Evolutionary conservation across 2,888 invertebrate species (phyloP).

Genomic region (Lasioglossum marginatum): DNA sequence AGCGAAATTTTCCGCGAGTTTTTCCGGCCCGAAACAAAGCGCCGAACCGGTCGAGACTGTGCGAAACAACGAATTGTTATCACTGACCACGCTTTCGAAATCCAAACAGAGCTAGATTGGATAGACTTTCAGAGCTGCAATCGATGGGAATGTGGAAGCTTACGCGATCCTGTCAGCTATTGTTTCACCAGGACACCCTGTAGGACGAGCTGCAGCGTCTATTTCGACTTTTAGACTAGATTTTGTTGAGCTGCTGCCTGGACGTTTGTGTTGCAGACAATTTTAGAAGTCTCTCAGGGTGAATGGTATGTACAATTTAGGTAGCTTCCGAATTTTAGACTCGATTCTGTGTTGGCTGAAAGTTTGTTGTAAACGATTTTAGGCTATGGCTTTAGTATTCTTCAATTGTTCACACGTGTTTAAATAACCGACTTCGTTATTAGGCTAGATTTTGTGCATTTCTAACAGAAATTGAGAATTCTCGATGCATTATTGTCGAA

Average conservation of each 20-base stretch:
- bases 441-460: no score
- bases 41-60: neutral
- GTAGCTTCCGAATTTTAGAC: no score
- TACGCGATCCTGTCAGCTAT: neutral
- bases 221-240: neutral
- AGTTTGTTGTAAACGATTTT: no score
- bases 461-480: no score
- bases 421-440: no score
- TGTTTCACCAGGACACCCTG: neutral
- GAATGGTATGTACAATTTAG: no score
- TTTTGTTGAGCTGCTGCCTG: neutral
- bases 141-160: constrained; percentile 27
- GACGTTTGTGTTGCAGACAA: neutral
- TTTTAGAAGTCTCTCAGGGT: no score
- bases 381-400: no score
- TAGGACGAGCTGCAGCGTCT: neutral
- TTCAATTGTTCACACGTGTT: no score
- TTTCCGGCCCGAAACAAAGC: neutral
- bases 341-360: no score
- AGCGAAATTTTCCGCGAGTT: neutral
- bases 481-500: no score
- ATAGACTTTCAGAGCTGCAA: constrained; percentile 18
- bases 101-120: constrained; percentile 35
- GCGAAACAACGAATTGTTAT: constrained; percentile 28
- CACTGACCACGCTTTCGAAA: neutral